Evolutionary conservation across 2,113 vertebrate genomes (phyloP).

Genomic region (Ancistrus triradiatus): DNA sequence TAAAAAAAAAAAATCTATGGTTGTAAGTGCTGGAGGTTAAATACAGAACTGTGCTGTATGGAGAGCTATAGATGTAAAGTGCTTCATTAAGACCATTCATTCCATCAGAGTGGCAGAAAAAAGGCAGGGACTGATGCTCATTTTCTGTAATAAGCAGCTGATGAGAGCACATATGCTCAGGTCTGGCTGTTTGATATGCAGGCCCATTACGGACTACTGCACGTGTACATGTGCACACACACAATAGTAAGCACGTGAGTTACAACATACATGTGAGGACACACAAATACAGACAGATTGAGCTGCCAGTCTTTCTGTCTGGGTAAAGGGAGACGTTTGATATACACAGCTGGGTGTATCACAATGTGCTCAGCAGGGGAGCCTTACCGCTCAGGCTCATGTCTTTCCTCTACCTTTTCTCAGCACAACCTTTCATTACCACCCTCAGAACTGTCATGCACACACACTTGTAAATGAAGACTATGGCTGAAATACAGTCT

Average conservation of each 20-base stretch:
- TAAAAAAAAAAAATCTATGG: slow-evolving; percentile 18
- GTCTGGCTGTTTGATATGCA: slow-evolving; percentile 30
- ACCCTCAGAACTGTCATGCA: not conserved
- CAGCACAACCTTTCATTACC: slow-evolving; percentile 19
- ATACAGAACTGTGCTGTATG: slow-evolving; percentile 10
- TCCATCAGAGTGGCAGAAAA: slow-evolving; percentile 19
- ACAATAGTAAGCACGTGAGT: not conserved
- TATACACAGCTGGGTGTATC: not conserved
- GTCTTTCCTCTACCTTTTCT: not conserved
- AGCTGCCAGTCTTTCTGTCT: no score
- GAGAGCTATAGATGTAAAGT: slow-evolving; percentile 1
- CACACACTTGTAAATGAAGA: slow-evolving; percentile 2
- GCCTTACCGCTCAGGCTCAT: slow-evolving; percentile 1
- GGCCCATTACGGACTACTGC: slow-evolving; percentile 15
- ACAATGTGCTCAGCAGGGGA: slow-evolving; percentile 18
- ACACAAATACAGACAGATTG: slow-evolving; percentile 2
- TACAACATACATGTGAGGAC: slow-evolving; percentile 10
- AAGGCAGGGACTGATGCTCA: not conserved
- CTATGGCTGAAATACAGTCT: slow-evolving; percentile 14
- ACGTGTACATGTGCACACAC: not conserved
- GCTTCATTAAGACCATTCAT: slow-evolving; percentile 26
- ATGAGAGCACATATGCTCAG: slow-evolving; percentile 23
- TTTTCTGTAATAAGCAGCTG: slow-evolving; percentile 6
- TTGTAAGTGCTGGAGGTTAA: slow-evolving; percentile 10
- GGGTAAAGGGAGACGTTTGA: not conserved